Evolutionary conservation across 2,113 vertebrate species (phyloP), one percentile per base, ranked within the genome.

Genomic region (Callionymus lyra): DNA sequence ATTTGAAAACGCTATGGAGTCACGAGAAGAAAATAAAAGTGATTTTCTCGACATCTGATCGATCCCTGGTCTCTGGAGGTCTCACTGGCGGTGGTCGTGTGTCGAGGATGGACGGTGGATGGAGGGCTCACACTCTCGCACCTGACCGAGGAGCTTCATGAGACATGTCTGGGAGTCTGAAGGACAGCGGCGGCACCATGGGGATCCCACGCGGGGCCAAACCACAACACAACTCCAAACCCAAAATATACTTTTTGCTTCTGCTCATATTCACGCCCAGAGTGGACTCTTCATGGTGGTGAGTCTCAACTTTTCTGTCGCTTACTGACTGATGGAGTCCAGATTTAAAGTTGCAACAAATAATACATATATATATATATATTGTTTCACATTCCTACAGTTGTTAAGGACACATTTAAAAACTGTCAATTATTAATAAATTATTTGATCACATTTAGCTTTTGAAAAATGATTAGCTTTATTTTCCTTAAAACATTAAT

Each of bases 201-300:
- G 75, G 79, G 71, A 70, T 70, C 56, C 78, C 76, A 70, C 62
- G 73, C 37, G 61, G 72, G 63, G 74, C 72, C 3, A 59, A 59
- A 50, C 56, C 3, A 35, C 72, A 63, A 15, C 76, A 56, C 53
- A 78, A 51, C 67, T 66, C 71, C 34, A 82, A 50, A 56, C 75
- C 73, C 6, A 80, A 84, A 65, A 70, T 82, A 44, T 84, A 69
- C 72, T 76, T 82, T 15, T 77, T 86, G 47, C 83, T 91, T 10
- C 84, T 97, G 68, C 89, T 97, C 41, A 74, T 87, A 40, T 88
- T 94, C 65, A 92, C 91, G 12, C 91, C 90, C 19, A 85, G 86
- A 34, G 90, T 88, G 49, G 90, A 93, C 41, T 90, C 89, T 33
- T 95, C 91, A 39, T 96, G 94, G 94, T 96, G 93, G 94, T 97